A percentile compares a stretch with the other conserved stretches of the same genome.
Conservation (phyloP, 2,113 vertebrate genomes). For the Axis porcinus region DNA sequence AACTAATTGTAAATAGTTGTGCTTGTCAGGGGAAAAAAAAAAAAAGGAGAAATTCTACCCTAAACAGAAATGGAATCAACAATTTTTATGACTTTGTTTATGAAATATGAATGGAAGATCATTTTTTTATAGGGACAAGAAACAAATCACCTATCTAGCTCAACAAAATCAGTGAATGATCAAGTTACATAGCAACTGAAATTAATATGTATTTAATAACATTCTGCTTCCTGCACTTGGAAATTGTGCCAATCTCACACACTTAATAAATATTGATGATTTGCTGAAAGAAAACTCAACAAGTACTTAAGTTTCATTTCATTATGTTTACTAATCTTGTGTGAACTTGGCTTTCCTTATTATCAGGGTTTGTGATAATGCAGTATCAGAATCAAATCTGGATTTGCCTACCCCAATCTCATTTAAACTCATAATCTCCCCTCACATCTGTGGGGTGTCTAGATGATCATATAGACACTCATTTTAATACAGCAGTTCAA, state of each 20-base stretch:
- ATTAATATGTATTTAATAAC: not conserved
- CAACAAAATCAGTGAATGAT: not conserved
- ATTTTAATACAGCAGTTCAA: constrained; percentile 74
- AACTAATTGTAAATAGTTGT: not conserved
- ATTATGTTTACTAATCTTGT: constrained; percentile 43
- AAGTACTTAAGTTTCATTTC: constrained; percentile 47
- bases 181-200: not conserved
- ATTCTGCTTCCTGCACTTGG: not conserved
- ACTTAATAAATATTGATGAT: constrained; percentile 14
- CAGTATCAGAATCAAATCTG: constrained; percentile 36
- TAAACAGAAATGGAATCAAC: not conserved
- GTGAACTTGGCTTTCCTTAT: constrained; percentile 33
- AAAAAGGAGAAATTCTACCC: not conserved
- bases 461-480: constrained; percentile 67
- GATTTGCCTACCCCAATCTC: constrained; percentile 21
- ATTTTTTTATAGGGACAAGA: not conserved
- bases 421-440: constrained; percentile 61
- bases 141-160: not conserved
- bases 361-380: constrained; percentile 15
- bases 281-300: constrained; percentile 29
- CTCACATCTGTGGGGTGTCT: constrained; percentile 58
- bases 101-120: not conserved
- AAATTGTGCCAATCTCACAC: not conserved
- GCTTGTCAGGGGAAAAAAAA: not conserved
- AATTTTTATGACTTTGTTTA: constrained; percentile 16